Percentiles rank a stretch among this genome's conserved stretches.
phyloP scores from a whole-genome alignment of 2,797 vertebrate genomes.

The Lophius americanus region DNA sequence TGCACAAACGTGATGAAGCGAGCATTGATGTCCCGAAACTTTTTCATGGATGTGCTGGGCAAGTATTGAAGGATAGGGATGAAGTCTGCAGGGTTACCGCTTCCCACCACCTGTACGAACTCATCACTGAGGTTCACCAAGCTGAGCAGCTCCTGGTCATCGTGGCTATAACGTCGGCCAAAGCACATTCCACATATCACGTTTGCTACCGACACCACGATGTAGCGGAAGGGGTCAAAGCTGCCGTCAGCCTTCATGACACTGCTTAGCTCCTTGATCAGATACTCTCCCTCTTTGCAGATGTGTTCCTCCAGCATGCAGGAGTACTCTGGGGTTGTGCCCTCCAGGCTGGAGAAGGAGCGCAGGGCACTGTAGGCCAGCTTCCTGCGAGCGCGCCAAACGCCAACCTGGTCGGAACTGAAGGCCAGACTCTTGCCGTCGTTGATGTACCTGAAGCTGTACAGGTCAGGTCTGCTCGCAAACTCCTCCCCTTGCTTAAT shows the following conservation, averaged over 20 bases:
- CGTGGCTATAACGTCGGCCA: constrained; percentile 87
- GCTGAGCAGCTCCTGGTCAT: constrained; percentile 84
- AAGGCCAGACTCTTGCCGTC: constrained; percentile 88
- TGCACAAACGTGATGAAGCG: constrained; percentile 77
- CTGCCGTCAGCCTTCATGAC: constrained; percentile 79
- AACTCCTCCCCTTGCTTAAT: constrained; percentile 90
- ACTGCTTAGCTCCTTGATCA: constrained; percentile 79
- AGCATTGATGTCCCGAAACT: constrained; percentile 81
- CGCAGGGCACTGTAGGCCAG: constrained; percentile 88
- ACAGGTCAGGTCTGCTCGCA: constrained; percentile 86
- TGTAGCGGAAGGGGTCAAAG: constrained; percentile 83
- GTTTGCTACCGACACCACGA: constrained; percentile 90
- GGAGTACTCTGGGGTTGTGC: constrained; percentile 74
- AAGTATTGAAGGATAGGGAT: constrained; percentile 88
- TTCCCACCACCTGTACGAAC: constrained; percentile 80
- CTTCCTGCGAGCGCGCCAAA: constrained; percentile 87
- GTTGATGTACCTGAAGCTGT: constrained; percentile 72
- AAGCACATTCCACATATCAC: constrained; percentile 94
- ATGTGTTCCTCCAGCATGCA: constrained; percentile 91
- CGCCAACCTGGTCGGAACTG: constrained; percentile 81
- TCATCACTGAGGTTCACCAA: constrained; percentile 84
- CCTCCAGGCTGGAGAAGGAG: constrained; percentile 81
- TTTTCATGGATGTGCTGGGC: constrained; percentile 81
- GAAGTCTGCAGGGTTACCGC: constrained; percentile 88
- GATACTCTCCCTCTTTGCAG: constrained; percentile 81